Conservation (phyloP, 1,140 invertebrate species). For the Sogatella furcifera region DNA sequence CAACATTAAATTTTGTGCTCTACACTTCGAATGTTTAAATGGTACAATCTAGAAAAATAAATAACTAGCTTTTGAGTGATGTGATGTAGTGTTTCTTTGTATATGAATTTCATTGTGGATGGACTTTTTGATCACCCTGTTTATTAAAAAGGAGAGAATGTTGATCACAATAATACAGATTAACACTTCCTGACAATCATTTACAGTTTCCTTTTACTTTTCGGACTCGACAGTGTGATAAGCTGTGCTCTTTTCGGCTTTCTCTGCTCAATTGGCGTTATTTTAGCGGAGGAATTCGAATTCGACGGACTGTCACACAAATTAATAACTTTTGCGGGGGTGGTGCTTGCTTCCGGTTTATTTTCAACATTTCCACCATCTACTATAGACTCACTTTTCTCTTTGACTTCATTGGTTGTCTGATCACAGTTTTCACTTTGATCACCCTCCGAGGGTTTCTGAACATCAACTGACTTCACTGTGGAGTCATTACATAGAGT, state of each 20-base stretch:
- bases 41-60: too few relatives aligned
- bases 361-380: slow-evolving; percentile 18
- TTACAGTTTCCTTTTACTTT: slow-evolving; percentile 33
- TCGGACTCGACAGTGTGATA: slow-evolving; percentile 63
- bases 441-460: slow-evolving; percentile 13
- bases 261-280: slow-evolving; percentile 5
- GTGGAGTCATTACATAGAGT: slow-evolving; percentile 19
- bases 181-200: too few relatives aligned
- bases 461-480: slow-evolving; percentile 12
- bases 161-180: too few relatives aligned
- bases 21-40: too few relatives aligned
- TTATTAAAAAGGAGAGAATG: too few relatives aligned
- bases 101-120: too few relatives aligned
- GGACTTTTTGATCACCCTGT: too few relatives aligned
- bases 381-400: slow-evolving; percentile 10
- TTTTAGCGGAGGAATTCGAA: neutral
- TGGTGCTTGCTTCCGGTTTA: neutral
- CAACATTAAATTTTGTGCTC: too few relatives aligned
- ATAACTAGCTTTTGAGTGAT: too few relatives aligned
- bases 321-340: neutral
- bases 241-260: slow-evolving; percentile 46
- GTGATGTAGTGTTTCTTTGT: too few relatives aligned
- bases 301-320: neutral
- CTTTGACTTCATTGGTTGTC: slow-evolving; percentile 14
- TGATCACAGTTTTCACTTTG: slow-evolving; percentile 21